Evolutionary conservation across 1,140 invertebrate genomes (phyloP).

Genomic region (Steinernema feltiae): DNA sequence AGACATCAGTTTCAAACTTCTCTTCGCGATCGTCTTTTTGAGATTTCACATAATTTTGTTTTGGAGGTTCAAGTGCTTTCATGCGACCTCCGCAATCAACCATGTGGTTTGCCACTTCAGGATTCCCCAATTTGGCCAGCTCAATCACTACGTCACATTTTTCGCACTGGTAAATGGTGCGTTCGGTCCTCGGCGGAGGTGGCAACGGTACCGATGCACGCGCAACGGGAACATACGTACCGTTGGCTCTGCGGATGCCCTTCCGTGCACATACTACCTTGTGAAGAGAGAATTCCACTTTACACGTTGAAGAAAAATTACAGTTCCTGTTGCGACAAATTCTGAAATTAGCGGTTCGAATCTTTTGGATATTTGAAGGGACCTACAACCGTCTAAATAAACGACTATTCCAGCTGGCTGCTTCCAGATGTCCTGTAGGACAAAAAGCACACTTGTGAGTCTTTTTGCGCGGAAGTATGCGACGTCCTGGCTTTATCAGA

Average conservation of each 20-base stretch:
- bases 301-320: background rate
- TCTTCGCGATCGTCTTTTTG: background rate
- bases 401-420: background rate
- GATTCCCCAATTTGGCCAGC: background rate
- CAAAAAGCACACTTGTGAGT: background rate
- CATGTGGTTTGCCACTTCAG: background rate
- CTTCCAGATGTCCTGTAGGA: background rate
- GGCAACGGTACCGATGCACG: background rate
- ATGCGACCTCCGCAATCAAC: background rate
- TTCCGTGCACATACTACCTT: background rate
- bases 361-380: background rate
- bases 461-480: background rate
- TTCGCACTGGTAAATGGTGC: conserved; percentile 1
- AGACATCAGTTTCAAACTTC: background rate
- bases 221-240: background rate
- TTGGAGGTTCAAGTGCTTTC: background rate
- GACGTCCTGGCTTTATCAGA: background rate
- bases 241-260: background rate
- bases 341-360: background rate
- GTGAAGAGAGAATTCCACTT: background rate
- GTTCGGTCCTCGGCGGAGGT: background rate
- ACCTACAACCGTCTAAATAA: conserved; percentile 6
- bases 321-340: background rate
- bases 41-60: background rate
- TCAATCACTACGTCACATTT: background rate